Percentiles rank a stretch among this genome's conserved stretches.
phyloP scores from a whole-genome alignment of 2,797 vertebrate genomes.

The Coluber constrictor region DNA sequence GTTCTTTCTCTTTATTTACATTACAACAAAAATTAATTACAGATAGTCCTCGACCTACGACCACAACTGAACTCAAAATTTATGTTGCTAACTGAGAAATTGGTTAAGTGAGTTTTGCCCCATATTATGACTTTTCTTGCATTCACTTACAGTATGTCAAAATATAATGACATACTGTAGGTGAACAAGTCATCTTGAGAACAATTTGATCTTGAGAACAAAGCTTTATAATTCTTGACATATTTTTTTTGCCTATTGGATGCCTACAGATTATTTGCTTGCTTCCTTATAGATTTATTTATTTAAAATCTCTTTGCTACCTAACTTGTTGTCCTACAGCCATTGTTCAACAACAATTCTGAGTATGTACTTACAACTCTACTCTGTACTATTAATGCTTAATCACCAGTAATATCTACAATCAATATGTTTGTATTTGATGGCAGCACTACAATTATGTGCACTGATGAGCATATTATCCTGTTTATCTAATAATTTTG shows the following conservation, averaged over 20 bases:
- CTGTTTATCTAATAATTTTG: not conserved
- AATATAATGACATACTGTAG: constrained; percentile 4
- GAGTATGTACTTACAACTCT: constrained; percentile 33
- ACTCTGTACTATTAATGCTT: constrained; percentile 55
- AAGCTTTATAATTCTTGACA: constrained; percentile 29
- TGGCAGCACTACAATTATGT: constrained; percentile 37
- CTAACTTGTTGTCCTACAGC: constrained; percentile 47
- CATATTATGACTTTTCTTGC: not conserved
- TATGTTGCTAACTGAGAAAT: not conserved
- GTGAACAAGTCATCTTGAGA: too few species aligned
- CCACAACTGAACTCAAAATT: not conserved
- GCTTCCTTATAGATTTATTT: not conserved
- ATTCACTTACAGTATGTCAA: not conserved
- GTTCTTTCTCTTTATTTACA: constrained; percentile 17
- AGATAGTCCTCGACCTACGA: not conserved
- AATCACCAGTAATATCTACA: constrained; percentile 57
- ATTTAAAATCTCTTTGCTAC: constrained; percentile 60
- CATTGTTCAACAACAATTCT: constrained; percentile 36
- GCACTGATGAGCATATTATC: constrained; percentile 1
- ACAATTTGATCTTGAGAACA: constrained; percentile 7
- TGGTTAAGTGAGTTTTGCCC: not conserved
- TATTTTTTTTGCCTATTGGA: constrained; percentile 52
- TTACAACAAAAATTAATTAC: constrained; percentile 17
- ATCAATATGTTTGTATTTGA: constrained; percentile 51
- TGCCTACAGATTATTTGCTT: constrained; percentile 52